Base-by-base conservation (phyloP, 2,113 vertebrate genomes). In the Sorex araneus region DNA sequence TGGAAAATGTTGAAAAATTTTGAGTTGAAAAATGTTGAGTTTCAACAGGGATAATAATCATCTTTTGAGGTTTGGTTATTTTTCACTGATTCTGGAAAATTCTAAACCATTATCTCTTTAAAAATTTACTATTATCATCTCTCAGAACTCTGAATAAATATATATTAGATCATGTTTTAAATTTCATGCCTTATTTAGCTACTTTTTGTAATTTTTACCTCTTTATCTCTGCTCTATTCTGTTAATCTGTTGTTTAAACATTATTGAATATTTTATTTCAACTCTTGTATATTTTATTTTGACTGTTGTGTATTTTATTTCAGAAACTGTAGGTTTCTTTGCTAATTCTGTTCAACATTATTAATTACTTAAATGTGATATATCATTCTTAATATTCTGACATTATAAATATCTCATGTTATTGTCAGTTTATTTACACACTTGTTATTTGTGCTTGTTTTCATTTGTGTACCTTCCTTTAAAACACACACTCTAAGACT, bases 361-460 rank as follows among this genome's bases (percentile, higher is more conserved):
- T 75, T 57, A 69, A 82, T 63, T 69, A 8, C 30, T 88, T 63
- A 67, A 75, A 40, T 70, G 30, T 45, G n/a, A 77, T 77, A 27
- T 47, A 69, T 47, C 66, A 19, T 88, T 76, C 81, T 13, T 25
- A 50, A 69, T 83, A 70, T 57, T 57, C 36, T 70, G 64, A 78
- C 12, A 69, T 54, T 36, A 25, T 67, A 9, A 84, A 25, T 60
- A 30, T 84, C 1, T 84, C 23, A 18, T 70, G 8, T 70, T 60
- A 21, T 60, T 18, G 2, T 30, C 30, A 1, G 23, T 71, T 78
- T 71, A 12, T 63, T 78, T 71, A 25, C 78, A 36, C n/a, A 18
- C 10, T 28, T 77, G 4, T 69, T 91, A 63, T 84, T 77, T 70
- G 30, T 91, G 34, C 30, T 60, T 91, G 30, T 78, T 47, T 85